These are phyloP conservation scores for Sander lucioperca DNA, from an alignment of 2,113 vertebrate species.

Conservation along the genomic window DNA sequence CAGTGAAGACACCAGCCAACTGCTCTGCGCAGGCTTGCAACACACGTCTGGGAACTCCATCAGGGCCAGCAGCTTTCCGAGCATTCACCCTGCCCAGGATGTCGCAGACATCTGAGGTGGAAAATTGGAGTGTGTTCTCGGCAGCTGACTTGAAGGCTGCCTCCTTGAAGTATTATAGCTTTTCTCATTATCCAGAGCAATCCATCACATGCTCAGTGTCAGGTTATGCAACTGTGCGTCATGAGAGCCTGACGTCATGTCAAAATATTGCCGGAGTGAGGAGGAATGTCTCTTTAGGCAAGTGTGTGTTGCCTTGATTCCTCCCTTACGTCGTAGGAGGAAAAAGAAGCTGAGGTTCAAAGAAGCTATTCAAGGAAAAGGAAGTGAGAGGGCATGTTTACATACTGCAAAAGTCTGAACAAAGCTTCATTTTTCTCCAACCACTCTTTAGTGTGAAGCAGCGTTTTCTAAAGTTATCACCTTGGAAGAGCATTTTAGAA, in stretches of 20 bases:
- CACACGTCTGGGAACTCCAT: too few species aligned
- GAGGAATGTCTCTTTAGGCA: conserved; percentile 30
- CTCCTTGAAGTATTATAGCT: neutral
- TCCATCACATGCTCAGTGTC: neutral
- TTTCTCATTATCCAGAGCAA: conserved; percentile 29
- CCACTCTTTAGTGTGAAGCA: neutral
- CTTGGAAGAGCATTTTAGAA: conserved; percentile 2
- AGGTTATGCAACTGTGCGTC: conserved; percentile 19
- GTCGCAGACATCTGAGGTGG: too few species aligned
- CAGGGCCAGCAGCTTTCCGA: too few species aligned
- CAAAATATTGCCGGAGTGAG: neutral
- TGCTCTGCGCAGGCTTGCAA: too few species aligned
- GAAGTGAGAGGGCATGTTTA: neutral
- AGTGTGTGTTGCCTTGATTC: conserved; percentile 1
- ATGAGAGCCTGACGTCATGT: neutral
- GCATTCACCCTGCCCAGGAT: too few species aligned
- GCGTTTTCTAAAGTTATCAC: neutral
- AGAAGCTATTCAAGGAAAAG: neutral
- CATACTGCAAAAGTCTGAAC: conserved; percentile 1
- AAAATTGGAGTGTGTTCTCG: too few species aligned
- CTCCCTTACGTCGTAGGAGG: neutral
- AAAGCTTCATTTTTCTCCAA: conserved; percentile 12
- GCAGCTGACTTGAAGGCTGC: too few species aligned
- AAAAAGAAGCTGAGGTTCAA: neutral
- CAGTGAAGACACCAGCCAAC: too few species aligned